Percentiles rank a stretch among this genome's conserved stretches.
Conservation (phyloP, 2,797 vertebrate genomes). For the Rhinichthys osculus region DNA sequence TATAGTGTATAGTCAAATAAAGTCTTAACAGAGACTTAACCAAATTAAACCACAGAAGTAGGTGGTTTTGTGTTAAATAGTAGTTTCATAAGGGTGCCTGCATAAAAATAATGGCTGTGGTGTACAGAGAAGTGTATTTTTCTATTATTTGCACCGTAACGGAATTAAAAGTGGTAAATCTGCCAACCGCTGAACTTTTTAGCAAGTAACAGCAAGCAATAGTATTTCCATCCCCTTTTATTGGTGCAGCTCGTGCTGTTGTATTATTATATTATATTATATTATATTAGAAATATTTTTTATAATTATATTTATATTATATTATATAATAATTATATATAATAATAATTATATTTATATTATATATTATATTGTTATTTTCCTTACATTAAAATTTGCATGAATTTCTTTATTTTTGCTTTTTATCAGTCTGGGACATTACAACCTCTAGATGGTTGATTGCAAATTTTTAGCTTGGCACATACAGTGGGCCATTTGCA, state of each 20-base stretch:
- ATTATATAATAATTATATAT: too few species aligned
- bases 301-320: neutral
- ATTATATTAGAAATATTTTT: neutral
- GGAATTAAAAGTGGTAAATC: neutral
- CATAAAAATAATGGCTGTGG: neutral
- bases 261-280: neutral
- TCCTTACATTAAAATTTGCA: neutral
- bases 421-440: slow-evolving; percentile 3
- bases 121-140: neutral
- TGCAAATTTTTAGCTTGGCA: slow-evolving; percentile 66
- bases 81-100: neutral
- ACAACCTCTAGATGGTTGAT: slow-evolving; percentile 57
- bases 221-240: neutral
- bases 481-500: slow-evolving; percentile 59
- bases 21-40: slow-evolving; percentile 13
- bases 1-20: neutral
- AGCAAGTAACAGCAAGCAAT: neutral
- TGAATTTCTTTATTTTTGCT: neutral
- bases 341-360: neutral
- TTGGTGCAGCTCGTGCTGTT: neutral
- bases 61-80: neutral
- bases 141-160: neutral
- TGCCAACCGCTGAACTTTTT: neutral
- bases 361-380: neutral
- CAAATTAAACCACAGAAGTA: slow-evolving; percentile 5